phyloP scores from a whole-genome alignment of 1,140 invertebrate species.

The Drosophila micromelanica region DNA sequence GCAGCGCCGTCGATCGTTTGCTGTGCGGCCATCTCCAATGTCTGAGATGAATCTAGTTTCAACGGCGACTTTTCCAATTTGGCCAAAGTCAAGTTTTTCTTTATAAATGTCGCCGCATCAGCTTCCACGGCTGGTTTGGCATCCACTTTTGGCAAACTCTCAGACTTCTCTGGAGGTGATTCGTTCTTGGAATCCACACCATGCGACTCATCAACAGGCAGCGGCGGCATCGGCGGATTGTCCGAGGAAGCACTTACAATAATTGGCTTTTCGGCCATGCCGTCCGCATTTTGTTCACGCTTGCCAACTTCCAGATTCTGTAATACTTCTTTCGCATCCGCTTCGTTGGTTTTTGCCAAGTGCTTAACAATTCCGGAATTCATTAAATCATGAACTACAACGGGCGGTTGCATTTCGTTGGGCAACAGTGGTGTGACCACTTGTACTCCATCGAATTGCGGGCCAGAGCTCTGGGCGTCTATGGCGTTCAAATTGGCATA shows the following conservation, averaged over 20 bases:
- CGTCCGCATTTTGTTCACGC: constrained; percentile 18
- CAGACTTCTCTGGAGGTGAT: constrained; percentile 8
- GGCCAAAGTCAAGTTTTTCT: constrained; percentile 24
- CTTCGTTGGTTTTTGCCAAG: constrained; percentile 36
- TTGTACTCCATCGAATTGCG: constrained; percentile 59
- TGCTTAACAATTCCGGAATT: constrained; percentile 55
- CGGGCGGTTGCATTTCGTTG: constrained; percentile 46
- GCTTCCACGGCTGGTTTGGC: constrained; percentile 9
- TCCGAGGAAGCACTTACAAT: constrained; percentile 33
- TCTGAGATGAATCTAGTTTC: not conserved
- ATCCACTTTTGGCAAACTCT: not conserved
- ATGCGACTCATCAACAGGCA: constrained; percentile 73
- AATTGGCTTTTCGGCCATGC: constrained; percentile 34
- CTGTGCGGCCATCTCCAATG: constrained; percentile 6
- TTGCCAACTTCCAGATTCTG: constrained; percentile 39
- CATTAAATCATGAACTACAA: constrained; percentile 51
- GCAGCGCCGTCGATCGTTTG: constrained; percentile 74
- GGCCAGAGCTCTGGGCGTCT: constrained; percentile 86
- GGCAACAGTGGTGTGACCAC: constrained; percentile 70
- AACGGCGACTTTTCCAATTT: constrained; percentile 6
- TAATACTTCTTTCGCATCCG: constrained; percentile 29
- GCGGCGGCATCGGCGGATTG: constrained; percentile 62
- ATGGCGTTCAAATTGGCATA: constrained; percentile 93
- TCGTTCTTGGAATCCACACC: constrained; percentile 26
- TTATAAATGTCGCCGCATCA: constrained; percentile 8